phyloP scores from a whole-genome alignment of 2,797 vertebrate species.

The Enteromius mattozi region DNA sequence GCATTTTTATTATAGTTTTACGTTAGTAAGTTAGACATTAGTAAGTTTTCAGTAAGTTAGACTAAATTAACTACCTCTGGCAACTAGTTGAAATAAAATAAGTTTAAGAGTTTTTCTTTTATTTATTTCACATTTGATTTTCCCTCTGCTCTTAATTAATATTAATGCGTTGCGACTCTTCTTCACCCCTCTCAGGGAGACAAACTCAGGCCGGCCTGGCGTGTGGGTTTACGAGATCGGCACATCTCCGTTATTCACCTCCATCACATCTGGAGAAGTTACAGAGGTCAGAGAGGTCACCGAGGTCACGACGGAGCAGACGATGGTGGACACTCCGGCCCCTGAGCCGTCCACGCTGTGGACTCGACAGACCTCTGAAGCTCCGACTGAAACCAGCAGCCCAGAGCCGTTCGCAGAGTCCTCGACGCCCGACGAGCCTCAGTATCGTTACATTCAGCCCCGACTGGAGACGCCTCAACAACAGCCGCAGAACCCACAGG shows the following conservation, averaged over 20 bases:
- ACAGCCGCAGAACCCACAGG: slow-evolving; percentile 72
- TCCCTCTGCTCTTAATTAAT: background rate
- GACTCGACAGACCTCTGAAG: slow-evolving; percentile 55
- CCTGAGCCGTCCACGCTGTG: background rate
- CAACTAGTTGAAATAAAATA: background rate
- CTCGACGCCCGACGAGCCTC: slow-evolving; percentile 72
- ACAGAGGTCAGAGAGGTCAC: slow-evolving; percentile 58
- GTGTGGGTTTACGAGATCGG: slow-evolving; percentile 92
- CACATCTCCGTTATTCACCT: slow-evolving; percentile 74
- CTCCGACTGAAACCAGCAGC: slow-evolving; percentile 40
- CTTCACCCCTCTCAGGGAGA: slow-evolving; percentile 75
- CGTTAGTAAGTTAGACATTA: too few species aligned
- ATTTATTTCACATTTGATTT: background rate
- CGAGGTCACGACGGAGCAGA: slow-evolving; percentile 9
- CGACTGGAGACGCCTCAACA: background rate
- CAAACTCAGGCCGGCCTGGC: slow-evolving; percentile 87
- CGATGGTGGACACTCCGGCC: background rate
- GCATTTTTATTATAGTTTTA: background rate
- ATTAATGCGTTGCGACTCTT: background rate
- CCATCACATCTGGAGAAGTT: slow-evolving; percentile 73
- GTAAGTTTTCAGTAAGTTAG: background rate
- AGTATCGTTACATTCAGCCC: slow-evolving; percentile 64
- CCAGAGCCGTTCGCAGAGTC: slow-evolving; percentile 6
- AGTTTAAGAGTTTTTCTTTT: background rate
- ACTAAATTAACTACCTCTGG: background rate